phyloP scores from a whole-genome alignment of 2,888 invertebrate species.

The Hydrotaea cyrtoneurina region DNA sequence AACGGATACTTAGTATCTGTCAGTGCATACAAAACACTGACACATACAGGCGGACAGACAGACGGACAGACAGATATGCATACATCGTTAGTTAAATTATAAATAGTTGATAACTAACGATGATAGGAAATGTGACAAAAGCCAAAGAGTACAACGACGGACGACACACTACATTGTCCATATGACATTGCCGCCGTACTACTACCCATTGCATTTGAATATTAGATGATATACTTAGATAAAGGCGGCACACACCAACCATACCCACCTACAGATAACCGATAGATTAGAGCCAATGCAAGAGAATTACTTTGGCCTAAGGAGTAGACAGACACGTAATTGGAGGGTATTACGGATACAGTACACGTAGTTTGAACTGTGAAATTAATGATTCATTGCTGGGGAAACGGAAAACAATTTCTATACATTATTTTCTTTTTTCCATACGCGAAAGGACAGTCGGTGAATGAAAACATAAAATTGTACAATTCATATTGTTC shows the following conservation, averaged over 20 bases:
- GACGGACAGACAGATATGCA: background rate
- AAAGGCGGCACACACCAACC: slow-evolving; percentile 11
- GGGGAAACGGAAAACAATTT: slow-evolving; percentile 19
- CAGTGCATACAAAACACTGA: slow-evolving; percentile 16
- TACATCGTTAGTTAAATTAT: slow-evolving; percentile 59
- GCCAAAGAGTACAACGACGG: slow-evolving; percentile 48
- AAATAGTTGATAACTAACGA: slow-evolving; percentile 59
- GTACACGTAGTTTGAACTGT: slow-evolving; percentile 4
- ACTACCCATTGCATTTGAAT: slow-evolving; percentile 42
- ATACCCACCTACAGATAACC: background rate
- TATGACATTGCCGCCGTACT: background rate
- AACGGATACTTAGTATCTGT: slow-evolving; percentile 35
- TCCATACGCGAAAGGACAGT: background rate
- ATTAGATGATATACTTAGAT: slow-evolving; percentile 54
- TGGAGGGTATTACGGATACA: background rate
- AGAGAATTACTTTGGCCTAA: slow-evolving; percentile 12
- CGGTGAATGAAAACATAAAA: too few species aligned
- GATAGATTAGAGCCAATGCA: slow-evolving; percentile 29
- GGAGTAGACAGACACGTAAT: slow-evolving; percentile 9
- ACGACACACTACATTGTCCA: background rate
- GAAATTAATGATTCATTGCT: slow-evolving; percentile 27
- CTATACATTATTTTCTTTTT: background rate
- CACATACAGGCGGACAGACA: background rate
- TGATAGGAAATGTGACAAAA: slow-evolving; percentile 62
- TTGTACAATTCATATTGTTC: too few species aligned